These are phyloP conservation scores for Amblyopsis rosae DNA, from an alignment of 2,113 vertebrate genomes.

Conservation along the genomic window DNA sequence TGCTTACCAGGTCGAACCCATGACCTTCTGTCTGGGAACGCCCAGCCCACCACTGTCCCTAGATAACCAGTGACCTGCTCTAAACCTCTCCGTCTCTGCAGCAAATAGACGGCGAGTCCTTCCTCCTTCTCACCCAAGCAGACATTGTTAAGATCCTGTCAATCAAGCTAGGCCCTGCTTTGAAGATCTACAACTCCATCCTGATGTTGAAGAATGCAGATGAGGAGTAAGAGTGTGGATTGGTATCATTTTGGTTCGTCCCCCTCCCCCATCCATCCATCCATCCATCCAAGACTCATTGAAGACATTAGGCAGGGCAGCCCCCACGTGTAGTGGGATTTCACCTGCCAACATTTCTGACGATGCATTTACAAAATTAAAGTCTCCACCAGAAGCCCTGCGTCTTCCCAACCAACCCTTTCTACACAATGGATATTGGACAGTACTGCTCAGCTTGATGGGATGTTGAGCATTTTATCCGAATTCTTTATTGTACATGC, in stretches of 20 bases:
- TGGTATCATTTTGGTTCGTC: too few species aligned
- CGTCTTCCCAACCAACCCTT: conserved; percentile 8
- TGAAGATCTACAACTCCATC: conserved; percentile 93
- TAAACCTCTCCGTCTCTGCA: conserved; percentile 50
- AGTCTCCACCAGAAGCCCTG: conserved; percentile 32
- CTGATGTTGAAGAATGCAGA: conserved; percentile 89
- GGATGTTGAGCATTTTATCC: conserved; percentile 29
- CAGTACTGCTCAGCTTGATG: conserved; percentile 16
- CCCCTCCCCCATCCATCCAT: too few species aligned
- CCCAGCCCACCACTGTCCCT: too few species aligned
- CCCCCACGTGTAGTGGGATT: conserved; percentile 9
- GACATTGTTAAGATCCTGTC: conserved; percentile 92
- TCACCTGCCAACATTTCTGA: conserved; percentile 2
- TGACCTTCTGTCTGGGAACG: too few species aligned
- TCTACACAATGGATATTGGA: conserved; percentile 27
- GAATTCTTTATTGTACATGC: conserved; percentile 35
- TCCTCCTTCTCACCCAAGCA: conserved; percentile 89
- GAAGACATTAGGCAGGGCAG: not conserved
- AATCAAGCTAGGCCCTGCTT: conserved; percentile 89
- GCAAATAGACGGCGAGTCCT: conserved; percentile 92
- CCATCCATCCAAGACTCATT: not conserved
- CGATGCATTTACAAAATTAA: conserved; percentile 4
- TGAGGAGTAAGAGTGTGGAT: conserved; percentile 68
- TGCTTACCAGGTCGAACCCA: not conserved
- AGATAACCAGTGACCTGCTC: not conserved